A percentile compares a stretch with the other conserved stretches of the same genome.
phyloP scores from a whole-genome alignment of 2,113 vertebrate species.

The Sterna hirundo region DNA sequence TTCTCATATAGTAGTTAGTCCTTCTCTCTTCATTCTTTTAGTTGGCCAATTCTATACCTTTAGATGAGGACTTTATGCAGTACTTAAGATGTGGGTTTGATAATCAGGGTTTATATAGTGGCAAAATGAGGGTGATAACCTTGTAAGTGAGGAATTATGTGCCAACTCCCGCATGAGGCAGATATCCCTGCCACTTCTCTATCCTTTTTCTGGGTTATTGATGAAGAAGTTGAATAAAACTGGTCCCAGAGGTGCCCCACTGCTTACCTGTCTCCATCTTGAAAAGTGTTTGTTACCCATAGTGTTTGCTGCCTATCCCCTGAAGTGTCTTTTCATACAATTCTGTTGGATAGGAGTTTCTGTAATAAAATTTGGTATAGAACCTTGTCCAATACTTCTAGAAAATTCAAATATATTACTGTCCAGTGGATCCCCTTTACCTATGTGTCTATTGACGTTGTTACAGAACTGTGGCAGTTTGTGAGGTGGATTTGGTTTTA shows the following conservation, averaged over 20 bases:
- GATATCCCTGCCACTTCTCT: background rate
- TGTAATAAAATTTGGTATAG: background rate
- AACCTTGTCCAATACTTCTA: background rate
- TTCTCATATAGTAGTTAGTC: background rate
- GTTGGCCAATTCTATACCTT: background rate
- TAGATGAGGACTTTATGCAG: background rate
- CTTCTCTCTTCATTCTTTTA: background rate
- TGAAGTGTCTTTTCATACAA: background rate
- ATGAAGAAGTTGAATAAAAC: background rate
- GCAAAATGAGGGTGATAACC: background rate
- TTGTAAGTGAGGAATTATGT: background rate
- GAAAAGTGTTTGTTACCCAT: background rate
- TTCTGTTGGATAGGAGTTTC: background rate
- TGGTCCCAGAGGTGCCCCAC: background rate
- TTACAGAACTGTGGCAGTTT: background rate
- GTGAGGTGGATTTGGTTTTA: background rate
- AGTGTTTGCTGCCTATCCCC: background rate
- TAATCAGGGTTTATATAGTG: background rate
- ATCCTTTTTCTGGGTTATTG: background rate
- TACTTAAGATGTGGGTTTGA: background rate
- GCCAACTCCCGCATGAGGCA: background rate
- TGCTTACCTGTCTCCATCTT: background rate
- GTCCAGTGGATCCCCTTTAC: background rate
- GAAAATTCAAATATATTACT: background rate
- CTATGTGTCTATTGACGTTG: background rate